phyloP scores from a whole-genome alignment of 1,140 invertebrate species.

The Drosophila kepulauana region DNA sequence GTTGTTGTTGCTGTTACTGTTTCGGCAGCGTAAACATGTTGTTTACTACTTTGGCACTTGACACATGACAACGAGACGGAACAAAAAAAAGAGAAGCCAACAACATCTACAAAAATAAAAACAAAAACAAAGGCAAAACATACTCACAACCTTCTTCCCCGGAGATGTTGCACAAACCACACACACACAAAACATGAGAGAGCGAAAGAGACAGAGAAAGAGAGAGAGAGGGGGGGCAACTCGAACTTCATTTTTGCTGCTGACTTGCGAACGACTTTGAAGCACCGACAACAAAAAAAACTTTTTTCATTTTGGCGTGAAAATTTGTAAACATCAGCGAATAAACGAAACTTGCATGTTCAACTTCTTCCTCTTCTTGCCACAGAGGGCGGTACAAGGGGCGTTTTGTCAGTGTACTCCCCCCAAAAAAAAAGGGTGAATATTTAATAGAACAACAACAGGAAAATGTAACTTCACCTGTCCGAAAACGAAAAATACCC shows the following conservation, averaged over 20 bases:
- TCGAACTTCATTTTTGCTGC: conserved; percentile 37
- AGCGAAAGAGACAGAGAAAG: not conserved
- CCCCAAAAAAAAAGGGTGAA: conserved; percentile 67
- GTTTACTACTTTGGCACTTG: conserved; percentile 70
- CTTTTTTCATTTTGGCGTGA: conserved; percentile 81
- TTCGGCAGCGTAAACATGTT: conserved; percentile 56
- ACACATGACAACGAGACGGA: conserved; percentile 69
- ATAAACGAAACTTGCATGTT: conserved; percentile 70
- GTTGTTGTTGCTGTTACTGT: conserved; percentile 15
- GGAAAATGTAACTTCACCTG: conserved; percentile 35
- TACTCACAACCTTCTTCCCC: not conserved
- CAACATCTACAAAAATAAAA: conserved; percentile 12
- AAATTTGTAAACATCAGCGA: conserved; percentile 82
- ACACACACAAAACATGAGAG: conserved; percentile 39
- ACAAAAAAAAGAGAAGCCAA: no score
- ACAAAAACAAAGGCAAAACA: conserved; percentile 15
- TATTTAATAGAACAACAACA: conserved; percentile 70
- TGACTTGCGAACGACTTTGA: conserved; percentile 43
- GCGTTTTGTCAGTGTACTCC: conserved; percentile 9
- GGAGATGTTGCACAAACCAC: conserved; percentile 34
- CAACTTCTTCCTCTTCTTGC: conserved; percentile 2
- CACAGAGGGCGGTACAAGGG: not conserved
- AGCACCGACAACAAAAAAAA: conserved; percentile 36
- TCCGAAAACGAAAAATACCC: conserved; percentile 9
- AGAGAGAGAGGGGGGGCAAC: not conserved